Evolutionary conservation across 2,113 vertebrate genomes (phyloP).

Genomic region (Oncorhynchus nerka): DNA sequence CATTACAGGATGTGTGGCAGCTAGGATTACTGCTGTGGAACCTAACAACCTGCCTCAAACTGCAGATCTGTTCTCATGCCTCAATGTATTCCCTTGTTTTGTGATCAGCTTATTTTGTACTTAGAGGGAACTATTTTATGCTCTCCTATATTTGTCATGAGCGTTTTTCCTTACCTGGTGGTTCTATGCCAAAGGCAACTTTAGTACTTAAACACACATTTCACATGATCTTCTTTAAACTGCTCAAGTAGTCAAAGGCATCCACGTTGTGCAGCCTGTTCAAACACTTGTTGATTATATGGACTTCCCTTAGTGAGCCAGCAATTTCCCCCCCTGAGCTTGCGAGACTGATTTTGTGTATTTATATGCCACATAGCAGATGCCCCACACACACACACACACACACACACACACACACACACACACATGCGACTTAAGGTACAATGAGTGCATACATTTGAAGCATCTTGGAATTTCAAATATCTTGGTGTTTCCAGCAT

Average conservation of each 20-base stretch:
- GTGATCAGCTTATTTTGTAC: background rate
- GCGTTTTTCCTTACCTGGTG: background rate
- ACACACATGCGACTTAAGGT: background rate
- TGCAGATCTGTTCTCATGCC: background rate
- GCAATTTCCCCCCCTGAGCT: background rate
- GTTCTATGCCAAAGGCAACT: background rate
- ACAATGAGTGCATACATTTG: no score
- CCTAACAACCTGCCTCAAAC: no score
- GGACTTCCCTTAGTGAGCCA: background rate
- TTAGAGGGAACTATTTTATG: background rate
- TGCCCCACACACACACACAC: accelerated
- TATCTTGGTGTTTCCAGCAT: no score
- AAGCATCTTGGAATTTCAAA: no score
- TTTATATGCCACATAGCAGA: no score
- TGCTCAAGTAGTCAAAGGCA: no score
- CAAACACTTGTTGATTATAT: background rate
- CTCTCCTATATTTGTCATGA: background rate
- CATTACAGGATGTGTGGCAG: background rate
- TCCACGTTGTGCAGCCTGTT: background rate
- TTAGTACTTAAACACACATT: background rate
- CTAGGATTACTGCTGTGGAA: no score
- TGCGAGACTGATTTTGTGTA: background rate
- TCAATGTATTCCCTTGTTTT: background rate
- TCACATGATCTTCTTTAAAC: no score
- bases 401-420: no score